phyloP scores from a whole-genome alignment of 2,113 vertebrate genomes.

The Malurus elegans region DNA sequence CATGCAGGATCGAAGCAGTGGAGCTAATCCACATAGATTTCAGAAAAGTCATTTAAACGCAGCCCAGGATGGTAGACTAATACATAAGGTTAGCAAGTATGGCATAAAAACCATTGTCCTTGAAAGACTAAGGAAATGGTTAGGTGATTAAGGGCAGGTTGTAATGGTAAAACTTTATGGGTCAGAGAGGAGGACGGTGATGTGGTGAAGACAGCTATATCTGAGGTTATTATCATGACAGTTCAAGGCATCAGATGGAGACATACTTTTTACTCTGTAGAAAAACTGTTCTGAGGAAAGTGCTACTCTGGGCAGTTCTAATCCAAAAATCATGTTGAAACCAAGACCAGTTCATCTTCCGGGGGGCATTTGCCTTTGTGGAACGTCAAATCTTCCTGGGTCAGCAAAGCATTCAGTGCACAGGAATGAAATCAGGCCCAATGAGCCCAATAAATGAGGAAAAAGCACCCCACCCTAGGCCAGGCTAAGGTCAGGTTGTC shows the following conservation, averaged over 20 bases:
- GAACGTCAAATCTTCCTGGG: background rate
- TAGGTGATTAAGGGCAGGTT: constrained; percentile 68
- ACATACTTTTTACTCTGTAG: background rate
- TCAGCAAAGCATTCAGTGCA: constrained; percentile 47
- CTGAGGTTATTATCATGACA: constrained; percentile 61
- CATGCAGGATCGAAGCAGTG: constrained; percentile 27
- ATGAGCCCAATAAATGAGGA: constrained; percentile 45
- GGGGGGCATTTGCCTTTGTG: background rate
- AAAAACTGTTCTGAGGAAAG: constrained; percentile 37
- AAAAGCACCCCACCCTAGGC: background rate
- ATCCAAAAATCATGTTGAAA: constrained; percentile 34
- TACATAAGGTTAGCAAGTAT: constrained; percentile 62
- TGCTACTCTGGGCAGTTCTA: constrained; percentile 2
- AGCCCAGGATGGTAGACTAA: constrained; percentile 52
- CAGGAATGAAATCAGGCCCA: constrained; percentile 31
- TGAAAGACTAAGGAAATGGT: constrained; percentile 68
- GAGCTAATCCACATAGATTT: constrained; percentile 64
- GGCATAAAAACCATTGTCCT: constrained; percentile 72
- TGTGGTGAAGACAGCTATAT: constrained; percentile 65
- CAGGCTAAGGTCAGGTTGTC: constrained; percentile 15
- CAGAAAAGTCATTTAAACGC: constrained; percentile 60
- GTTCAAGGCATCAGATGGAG: constrained; percentile 43
- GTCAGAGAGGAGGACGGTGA: constrained; percentile 64
- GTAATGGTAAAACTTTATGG: constrained; percentile 71
- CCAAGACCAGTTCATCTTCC: constrained; percentile 40